Percentiles rank a stretch among this genome's conserved stretches.
phyloP scores from a whole-genome alignment of 1,140 invertebrate genomes.

The Zaprionus vittiger region DNA sequence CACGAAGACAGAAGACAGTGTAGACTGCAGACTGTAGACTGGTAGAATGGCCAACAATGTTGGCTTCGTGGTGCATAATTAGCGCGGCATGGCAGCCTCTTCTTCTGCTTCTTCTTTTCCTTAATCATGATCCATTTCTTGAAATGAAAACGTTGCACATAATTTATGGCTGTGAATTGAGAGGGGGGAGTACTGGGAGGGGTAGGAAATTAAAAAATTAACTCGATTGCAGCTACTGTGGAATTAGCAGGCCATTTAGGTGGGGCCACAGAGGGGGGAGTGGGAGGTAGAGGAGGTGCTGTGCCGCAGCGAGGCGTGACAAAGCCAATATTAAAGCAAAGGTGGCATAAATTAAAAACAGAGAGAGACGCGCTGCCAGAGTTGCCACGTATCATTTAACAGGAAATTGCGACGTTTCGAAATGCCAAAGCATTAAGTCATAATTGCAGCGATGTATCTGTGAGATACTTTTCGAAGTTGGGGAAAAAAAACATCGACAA shows the following conservation, averaged over 20 bases:
- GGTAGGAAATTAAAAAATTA: slow-evolving; percentile 51
- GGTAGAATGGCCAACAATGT: not conserved
- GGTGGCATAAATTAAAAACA: slow-evolving; percentile 78
- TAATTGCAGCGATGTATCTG: slow-evolving; percentile 55
- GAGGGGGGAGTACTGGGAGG: not conserved
- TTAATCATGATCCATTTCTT: slow-evolving; percentile 74
- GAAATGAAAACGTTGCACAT: slow-evolving; percentile 81
- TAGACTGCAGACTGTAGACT: not conserved
- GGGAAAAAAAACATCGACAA: slow-evolving; percentile 45
- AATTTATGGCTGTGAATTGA: slow-evolving; percentile 61
- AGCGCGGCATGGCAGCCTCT: slow-evolving; percentile 30
- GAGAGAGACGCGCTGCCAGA: slow-evolving; percentile 6
- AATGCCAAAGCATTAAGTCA: slow-evolving; percentile 53
- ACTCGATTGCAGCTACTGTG: slow-evolving; percentile 49
- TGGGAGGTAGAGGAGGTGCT: not conserved
- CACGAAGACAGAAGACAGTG: slow-evolving; percentile 1
- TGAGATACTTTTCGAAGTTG: slow-evolving; percentile 76
- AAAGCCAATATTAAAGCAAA: slow-evolving; percentile 79
- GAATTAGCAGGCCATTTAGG: slow-evolving; percentile 64
- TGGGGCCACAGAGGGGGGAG: not conserved
- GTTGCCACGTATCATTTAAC: slow-evolving; percentile 74
- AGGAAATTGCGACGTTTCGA: slow-evolving; percentile 72
- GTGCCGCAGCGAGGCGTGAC: slow-evolving; percentile 65
- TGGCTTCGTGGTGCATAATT: slow-evolving; percentile 50
- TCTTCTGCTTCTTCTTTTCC: slow-evolving; percentile 38